phyloP scores from a whole-genome alignment of 2,888 invertebrate species.

The Pristionchus fissidentatus region DNA sequence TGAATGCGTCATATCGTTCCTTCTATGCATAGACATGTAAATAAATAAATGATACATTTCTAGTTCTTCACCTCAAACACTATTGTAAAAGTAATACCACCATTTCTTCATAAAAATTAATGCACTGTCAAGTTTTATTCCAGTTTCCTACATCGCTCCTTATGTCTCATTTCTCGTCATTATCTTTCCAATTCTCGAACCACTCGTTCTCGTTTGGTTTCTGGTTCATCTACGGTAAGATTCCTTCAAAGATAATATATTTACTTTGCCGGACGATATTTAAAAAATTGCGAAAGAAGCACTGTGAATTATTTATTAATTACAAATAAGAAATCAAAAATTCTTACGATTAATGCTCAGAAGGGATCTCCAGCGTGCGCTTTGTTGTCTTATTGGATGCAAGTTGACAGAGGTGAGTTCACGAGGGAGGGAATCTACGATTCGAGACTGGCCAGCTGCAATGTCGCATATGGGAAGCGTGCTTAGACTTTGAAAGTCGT shows the following conservation, averaged over 20 bases:
- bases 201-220: slow-evolving; percentile 12
- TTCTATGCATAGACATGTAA: not conserved
- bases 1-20: not conserved
- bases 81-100: not conserved
- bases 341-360: not conserved
- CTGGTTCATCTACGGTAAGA: slow-evolving; percentile 9
- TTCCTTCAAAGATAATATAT: not conserved
- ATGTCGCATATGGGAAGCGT: too few relatives aligned
- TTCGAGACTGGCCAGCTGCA: too few relatives aligned
- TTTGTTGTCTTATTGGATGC: slow-evolving; percentile 15
- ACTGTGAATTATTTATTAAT: not conserved
- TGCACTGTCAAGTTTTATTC: not conserved
- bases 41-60: too few relatives aligned
- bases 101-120: not conserved
- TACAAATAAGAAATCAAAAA: not conserved
- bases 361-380: not conserved
- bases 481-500: too few relatives aligned
- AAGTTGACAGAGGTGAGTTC: not conserved
- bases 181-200: slow-evolving; percentile 11
- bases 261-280: not conserved
- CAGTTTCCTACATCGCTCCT: not conserved
- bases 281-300: not conserved
- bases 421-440: too few relatives aligned
- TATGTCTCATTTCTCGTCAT: not conserved
- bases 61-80: too few relatives aligned